Percentiles rank a stretch among this genome's conserved stretches.
Conservation (phyloP, 1,140 invertebrate species). For the Trialeurodes vaporariorum region DNA sequence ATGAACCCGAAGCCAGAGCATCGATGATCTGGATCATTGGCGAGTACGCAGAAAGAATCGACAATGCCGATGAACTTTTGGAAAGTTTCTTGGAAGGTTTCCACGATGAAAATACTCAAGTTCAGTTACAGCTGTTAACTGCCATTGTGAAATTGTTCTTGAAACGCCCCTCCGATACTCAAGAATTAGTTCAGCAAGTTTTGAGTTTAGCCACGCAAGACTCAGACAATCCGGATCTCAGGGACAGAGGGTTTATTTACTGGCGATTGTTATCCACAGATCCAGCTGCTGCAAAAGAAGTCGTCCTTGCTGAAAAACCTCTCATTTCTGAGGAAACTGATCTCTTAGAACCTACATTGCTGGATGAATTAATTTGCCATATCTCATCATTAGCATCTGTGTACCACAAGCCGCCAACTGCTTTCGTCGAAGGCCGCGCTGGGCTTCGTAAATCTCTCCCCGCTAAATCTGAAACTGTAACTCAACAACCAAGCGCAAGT, state of each 20-base stretch:
- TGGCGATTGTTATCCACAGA: slow-evolving; percentile 98
- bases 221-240: slow-evolving; percentile 97
- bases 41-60: slow-evolving; percentile 92
- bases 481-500: slow-evolving; percentile 39
- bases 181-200: slow-evolving; percentile 91
- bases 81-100: slow-evolving; percentile 99
- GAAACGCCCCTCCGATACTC: slow-evolving; percentile 94
- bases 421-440: slow-evolving; percentile 85
- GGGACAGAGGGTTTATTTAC: slow-evolving; percentile 99
- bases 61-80: slow-evolving; percentile 96
- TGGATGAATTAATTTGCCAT: slow-evolving; percentile 98
- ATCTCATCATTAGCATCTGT: slow-evolving; percentile 97
- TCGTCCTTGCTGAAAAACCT: slow-evolving; percentile 98
- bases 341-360: slow-evolving; percentile 88
- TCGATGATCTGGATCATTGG: slow-evolving; percentile 99
- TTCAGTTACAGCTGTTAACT: slow-evolving; percentile 91
- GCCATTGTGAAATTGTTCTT: slow-evolving; percentile 98
- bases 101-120: slow-evolving; percentile 98
- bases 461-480: slow-evolving; percentile 31
- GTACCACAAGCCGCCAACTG: slow-evolving; percentile 97
- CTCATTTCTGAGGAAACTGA: slow-evolving; percentile 99
- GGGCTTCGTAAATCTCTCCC: slow-evolving; percentile 41
- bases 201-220: slow-evolving; percentile 90
- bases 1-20: slow-evolving; percentile 97
- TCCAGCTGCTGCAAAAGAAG: slow-evolving; percentile 96